Base-by-base conservation (phyloP, 2,113 vertebrate species). In the Actenoides hombroni region DNA sequence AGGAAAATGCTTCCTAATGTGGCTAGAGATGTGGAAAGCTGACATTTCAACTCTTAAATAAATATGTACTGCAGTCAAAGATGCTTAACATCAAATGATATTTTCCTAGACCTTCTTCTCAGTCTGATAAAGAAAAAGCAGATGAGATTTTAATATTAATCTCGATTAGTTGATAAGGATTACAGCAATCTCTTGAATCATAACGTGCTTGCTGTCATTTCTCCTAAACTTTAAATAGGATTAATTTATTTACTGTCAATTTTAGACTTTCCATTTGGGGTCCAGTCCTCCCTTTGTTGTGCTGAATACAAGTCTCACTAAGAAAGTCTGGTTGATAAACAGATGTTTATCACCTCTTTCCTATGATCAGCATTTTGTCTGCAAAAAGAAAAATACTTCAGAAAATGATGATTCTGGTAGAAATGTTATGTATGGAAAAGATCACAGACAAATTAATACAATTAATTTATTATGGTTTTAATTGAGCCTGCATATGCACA, bases 41-140 rank as follows among this genome's bases (percentile, higher is more conserved):
- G 90, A 64, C 44, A 70, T 96, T 96, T 96, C 70, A 88, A 53
- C 39, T 60, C 78, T 59, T 87, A 71, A 70, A 95, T 69, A 97
- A 89, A 68, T 89, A 96, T 75, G 68, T 57, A 75, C 61, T 15
- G 20, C 8, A 73, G n/a, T 65, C 69, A 94, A 96, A 94, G 76
- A 90, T 64, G 37, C 31, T 64, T 74, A 93, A 63, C 60, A 95
- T 92, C 77, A 83, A 54, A 86, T 86, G 90, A 60, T 33, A 37
- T 84, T 92, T 94, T 44, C 73, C 42, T 76, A 90, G 79, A 67
- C 18, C 3, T 8, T 74, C 42, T 83, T 89, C n/a, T 67, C 39
- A 64, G 80, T 86, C 69, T 60, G 54, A 96, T 94, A 90, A 91
- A 83, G 76, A 67, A 88, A 39, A 74, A 49, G 53, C 31, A 78